Evolutionary conservation across 2,113 vertebrate genomes (phyloP), one percentile per base, ranked within the genome.

Genomic region (Seriola dumerili): DNA sequence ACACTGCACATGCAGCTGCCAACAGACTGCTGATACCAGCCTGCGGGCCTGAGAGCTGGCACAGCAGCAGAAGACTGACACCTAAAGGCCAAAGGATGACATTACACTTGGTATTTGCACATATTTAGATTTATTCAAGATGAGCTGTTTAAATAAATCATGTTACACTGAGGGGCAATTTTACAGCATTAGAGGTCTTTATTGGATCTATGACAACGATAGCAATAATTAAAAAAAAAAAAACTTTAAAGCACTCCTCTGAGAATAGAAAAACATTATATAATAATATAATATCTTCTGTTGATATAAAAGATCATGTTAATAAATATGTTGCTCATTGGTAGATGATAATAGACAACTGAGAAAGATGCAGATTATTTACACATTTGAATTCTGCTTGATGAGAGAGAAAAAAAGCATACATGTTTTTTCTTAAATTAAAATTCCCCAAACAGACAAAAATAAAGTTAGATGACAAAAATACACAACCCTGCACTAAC

Each of bases 261-360:
- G 6, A 66, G 13, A 54, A 72, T 72, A 68, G 40, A 75, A 84
- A 84, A 85, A 80, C 36, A 34, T 29, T 67, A 4, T 83, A 83
- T 68, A 87, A 80, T 48, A 67, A 76, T 13, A 89, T 76, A 85
- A 46, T 55, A 75, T 80, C 25, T 85, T 72, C 36, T 80, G 13
- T 66, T 78, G 3, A 66, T 66, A 61, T 78, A 80, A 83, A 89
- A 85, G 10, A 88, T 59, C 4, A 52, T 66, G 0, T 75, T 34
- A 90, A 93, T 93, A 94, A 93, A 93, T 94, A 93, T 77, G 38
- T 36, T 64, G 38, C 65, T 88, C 25, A 83, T 44, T 65, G 85
- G 59, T 21, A 69, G 23, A 62, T 46, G 17, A 76, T 25, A 10
- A 34, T 4, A 76, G 82, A 76, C n/a, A 76, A 72, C 48, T 66